These are phyloP conservation scores for Orycteropus afer DNA, from an alignment of 2,113 vertebrate genomes.

Conservation along the genomic window DNA sequence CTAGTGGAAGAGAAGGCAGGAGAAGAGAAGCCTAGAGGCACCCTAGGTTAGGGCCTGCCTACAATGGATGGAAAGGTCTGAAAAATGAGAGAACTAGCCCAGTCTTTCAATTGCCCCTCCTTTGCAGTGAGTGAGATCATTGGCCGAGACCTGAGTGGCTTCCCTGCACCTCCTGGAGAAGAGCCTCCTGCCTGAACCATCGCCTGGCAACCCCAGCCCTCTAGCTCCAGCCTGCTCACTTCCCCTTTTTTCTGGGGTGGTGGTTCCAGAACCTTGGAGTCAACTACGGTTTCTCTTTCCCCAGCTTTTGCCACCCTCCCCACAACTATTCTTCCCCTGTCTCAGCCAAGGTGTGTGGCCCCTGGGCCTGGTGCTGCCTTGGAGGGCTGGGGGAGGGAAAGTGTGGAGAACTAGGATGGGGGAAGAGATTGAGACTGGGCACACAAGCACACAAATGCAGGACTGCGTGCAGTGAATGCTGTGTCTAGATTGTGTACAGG, in stretches of 20 bases:
- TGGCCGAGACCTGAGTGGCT: slow-evolving; percentile 83
- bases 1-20: background rate
- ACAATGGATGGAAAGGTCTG: slow-evolving; percentile 24
- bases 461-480: background rate
- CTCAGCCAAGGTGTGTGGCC: background rate
- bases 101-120: slow-evolving; percentile 54
- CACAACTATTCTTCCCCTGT: background rate
- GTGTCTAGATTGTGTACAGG: background rate
- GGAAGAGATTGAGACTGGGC: background rate
- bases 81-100: background rate
- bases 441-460: background rate
- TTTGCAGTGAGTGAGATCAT: slow-evolving; percentile 84
- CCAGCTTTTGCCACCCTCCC: background rate
- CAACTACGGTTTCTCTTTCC: background rate
- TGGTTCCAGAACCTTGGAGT: slow-evolving; percentile 53
- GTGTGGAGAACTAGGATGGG: background rate
- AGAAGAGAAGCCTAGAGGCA: background rate
- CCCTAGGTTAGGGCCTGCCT: slow-evolving; percentile 34
- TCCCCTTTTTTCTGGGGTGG: background rate
- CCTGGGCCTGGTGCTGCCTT: slow-evolving; percentile 61
- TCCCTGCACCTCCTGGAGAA: slow-evolving; percentile 75
- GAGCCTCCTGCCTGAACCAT: slow-evolving; percentile 73
- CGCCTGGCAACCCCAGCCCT: background rate
- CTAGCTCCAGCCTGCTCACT: background rate
- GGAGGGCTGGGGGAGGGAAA: slow-evolving; percentile 27